Evolutionary conservation across 1,140 invertebrate genomes (phyloP), one percentile per base, ranked within the genome.

Genomic region (Galleria mellonella): DNA sequence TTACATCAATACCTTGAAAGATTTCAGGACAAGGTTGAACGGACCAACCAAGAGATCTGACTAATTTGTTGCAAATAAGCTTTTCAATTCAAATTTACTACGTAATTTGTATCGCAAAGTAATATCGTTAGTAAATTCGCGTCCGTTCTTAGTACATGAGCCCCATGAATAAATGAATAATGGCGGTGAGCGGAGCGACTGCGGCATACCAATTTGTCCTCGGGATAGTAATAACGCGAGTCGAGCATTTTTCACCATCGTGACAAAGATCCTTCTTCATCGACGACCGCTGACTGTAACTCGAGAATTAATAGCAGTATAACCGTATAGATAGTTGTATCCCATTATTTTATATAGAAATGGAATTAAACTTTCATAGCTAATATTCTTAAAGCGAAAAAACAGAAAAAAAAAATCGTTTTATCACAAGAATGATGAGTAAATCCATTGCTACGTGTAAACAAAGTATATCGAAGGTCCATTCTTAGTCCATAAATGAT

Each of bases 151-250:
- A 64, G 68, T 68, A 73, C 62, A 71, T 55, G 67, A 62, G 62
- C 51, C 51, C 67, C 66, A 78, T 82, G 77, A 82, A 82, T 79
- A 77, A 79, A 83, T 81, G 79, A 83, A 78, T 77, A 81, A 83
- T 81, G 62, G 64, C 72, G 64, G 70, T 64, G 70, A 68, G 62
- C 49, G 55, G 62, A 60, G 71, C 58, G 58, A 66, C 72, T 67
- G 60, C 66, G 69, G 78, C 70, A 83, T 79, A 83, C 75, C 68
- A 79, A 83, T 78, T 72, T 69, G 59, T 70, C 61, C 55, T 38
- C 44, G 57, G 48, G 73, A 67, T 66, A 62, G 55, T 72, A 72
- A 71, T 78, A 78, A 76, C 64, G 71, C 58, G 63, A 60, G 66
- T 47, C 44, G 62, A 64, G 62, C 71, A 78, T 82, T 82, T 82